Percentiles rank a stretch among this genome's conserved stretches.
Conservation (phyloP, 2,113 vertebrate genomes). For the Datnioides undecimradiatus region DNA sequence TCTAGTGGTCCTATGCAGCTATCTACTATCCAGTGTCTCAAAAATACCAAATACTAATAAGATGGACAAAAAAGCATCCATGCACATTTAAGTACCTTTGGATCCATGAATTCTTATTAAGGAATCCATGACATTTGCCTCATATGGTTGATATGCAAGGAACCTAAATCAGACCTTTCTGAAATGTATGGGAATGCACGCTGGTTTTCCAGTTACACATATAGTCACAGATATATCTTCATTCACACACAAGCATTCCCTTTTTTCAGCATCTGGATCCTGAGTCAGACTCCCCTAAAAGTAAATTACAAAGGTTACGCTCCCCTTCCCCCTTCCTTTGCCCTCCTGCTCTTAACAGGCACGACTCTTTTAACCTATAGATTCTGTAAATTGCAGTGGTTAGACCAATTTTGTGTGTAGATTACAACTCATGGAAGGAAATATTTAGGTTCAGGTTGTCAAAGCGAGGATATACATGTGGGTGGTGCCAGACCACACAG, state of each 20-base stretch:
- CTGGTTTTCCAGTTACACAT: slow-evolving; percentile 13
- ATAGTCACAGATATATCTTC: too few relatives aligned
- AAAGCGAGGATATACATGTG: slow-evolving; percentile 49
- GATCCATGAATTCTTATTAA: neutral
- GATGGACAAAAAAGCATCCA: neutral
- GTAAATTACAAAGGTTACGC: slow-evolving; percentile 49
- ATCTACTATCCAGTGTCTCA: neutral
- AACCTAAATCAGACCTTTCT: slow-evolving; percentile 9
- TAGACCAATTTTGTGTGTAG: slow-evolving; percentile 44
- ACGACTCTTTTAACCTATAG: slow-evolving; percentile 57
- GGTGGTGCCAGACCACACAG: slow-evolving; percentile 70
- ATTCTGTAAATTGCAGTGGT: slow-evolving; percentile 71
- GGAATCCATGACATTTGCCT: neutral
- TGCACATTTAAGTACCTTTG: neutral
- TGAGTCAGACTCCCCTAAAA: slow-evolving; percentile 40
- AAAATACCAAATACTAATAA: neutral
- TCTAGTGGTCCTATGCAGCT: neutral
- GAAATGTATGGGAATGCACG: slow-evolving; percentile 7
- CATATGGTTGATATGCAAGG: neutral
- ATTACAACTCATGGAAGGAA: slow-evolving; percentile 66
- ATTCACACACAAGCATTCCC: neutral
- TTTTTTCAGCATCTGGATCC: slow-evolving; percentile 51
- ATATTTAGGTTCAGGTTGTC: slow-evolving; percentile 73
- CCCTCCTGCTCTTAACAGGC: slow-evolving; percentile 14
- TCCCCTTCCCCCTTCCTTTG: neutral